A percentile compares a stretch with the other conserved stretches of the same genome.
Evolutionary conservation across 2,797 vertebrate species (phyloP).

Genomic region (Chiroxiphia lanceolata): DNA sequence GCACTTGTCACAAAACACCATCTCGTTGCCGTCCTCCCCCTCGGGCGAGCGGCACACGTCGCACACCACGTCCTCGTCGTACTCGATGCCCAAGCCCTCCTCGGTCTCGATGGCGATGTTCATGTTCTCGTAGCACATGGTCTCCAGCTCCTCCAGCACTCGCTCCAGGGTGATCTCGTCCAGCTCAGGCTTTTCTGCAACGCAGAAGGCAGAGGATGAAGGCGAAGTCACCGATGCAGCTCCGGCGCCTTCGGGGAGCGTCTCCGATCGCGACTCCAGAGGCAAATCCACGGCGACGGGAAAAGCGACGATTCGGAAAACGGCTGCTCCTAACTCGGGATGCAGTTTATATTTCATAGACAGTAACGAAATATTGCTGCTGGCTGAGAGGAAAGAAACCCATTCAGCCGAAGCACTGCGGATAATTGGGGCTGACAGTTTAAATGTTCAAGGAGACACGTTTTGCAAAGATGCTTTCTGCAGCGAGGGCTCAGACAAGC

Average conservation of each 20-base stretch:
- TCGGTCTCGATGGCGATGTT: constrained; percentile 89
- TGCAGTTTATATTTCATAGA: constrained; percentile 11
- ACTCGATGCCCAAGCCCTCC: constrained; percentile 95
- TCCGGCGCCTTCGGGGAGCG: rapidly evolving
- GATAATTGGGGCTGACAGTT: constrained; percentile 56
- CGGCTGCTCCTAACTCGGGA: background rate
- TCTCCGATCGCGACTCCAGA: background rate
- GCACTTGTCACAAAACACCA: constrained; percentile 98
- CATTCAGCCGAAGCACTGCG: constrained; percentile 51
- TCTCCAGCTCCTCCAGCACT: constrained; percentile 91
- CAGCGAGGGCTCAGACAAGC: constrained; percentile 27
- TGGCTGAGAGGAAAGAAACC: constrained; percentile 33
- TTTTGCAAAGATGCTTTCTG: constrained; percentile 33
- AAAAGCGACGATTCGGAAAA: background rate
- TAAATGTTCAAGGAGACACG: constrained; percentile 53
- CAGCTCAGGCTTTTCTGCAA: constrained; percentile 86
- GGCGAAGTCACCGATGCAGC: background rate
- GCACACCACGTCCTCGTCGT: constrained; percentile 95
- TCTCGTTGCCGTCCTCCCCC: constrained; percentile 96
- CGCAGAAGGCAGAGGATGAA: background rate
- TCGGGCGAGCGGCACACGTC: constrained; percentile 95
- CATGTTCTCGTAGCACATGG: constrained; percentile 90
- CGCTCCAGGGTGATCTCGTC: constrained; percentile 92
- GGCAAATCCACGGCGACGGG: background rate
- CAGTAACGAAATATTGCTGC: constrained; percentile 48